Conservation (phyloP, 2,113 vertebrate species). For the Pipra filicauda region DNA sequence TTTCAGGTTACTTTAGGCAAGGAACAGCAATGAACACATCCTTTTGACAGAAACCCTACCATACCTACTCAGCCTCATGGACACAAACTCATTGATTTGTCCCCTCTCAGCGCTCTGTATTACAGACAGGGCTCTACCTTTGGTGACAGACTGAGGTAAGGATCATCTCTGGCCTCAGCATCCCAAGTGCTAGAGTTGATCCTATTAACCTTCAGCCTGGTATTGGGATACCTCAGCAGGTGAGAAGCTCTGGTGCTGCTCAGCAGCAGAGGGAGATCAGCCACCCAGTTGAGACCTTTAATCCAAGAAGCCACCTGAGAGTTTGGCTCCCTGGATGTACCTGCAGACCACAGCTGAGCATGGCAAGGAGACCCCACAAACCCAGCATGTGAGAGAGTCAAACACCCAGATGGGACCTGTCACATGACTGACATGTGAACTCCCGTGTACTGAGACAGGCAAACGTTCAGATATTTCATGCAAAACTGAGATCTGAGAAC, state of each 20-base stretch:
- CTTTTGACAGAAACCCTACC: neutral
- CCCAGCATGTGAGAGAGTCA: fast-evolving
- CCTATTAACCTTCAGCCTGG: neutral
- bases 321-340: neutral
- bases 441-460: neutral
- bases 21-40: neutral
- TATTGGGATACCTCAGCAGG: neutral
- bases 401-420: fast-evolving
- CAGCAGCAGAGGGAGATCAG: neutral
- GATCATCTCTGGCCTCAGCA: neutral
- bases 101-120: too few species aligned
- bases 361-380: neutral
- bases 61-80: neutral
- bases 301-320: neutral
- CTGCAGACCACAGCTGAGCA: neutral
- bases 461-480: neutral
- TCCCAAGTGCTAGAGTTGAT: neutral
- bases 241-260: neutral
- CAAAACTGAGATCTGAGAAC: neutral
- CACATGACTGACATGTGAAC: fast-evolving
- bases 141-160: neutral
- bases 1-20: neutral
- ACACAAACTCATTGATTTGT: neutral
- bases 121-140: fast-evolving
- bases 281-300: neutral